Base-by-base conservation (phyloP, 2,113 vertebrate genomes). In the Gavialis gangeticus region DNA sequence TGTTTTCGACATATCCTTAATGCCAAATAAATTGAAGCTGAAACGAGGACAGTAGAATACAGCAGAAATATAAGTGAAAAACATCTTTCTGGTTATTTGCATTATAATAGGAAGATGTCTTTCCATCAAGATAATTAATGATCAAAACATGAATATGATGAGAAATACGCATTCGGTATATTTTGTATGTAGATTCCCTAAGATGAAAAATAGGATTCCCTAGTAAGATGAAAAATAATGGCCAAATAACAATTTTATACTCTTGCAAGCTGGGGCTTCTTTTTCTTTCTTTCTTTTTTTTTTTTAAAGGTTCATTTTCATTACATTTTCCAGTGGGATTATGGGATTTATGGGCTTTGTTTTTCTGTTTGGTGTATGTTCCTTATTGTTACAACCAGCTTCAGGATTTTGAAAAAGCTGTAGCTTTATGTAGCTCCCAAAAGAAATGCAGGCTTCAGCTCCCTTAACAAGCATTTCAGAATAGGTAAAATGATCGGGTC, bases 301-400 rank as follows among this genome's bases (percentile, higher is more conserved):
- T n/a, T n/a, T n/a, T n/a, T n/a, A 79, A 87, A 94, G 88, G 58
- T n/a, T 91, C 73, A 67, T 96, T 79, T 93, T 91, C 73, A 85
- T 64, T 82, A 18, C 4, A 59, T 87, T 96, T 93, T 87, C 69
- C 78, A 77, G 17, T n/a, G 30, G 25, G 77, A 85, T 84, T 91
- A 37, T 82, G 25, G 11, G 88, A 75, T 86, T 69, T 58, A 46
- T 55, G 30, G 37, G 6, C 2, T 89, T 91, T 91, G 93, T 12
- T 13, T 67, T 54, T 78, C 63, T 82, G 28, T 18, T 89, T 59
- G 5, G 3, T 69, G 34, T 28, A 1, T 64, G 2, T 64, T 92
- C 4, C 5, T 22, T 6, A 56, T 63, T 89, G 90, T 30, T 89
- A 86, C 76, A 80, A 60, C 19, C 22, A 91, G 87, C 8, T 77